Conservation (phyloP, 2,888 invertebrate genomes). For the Crematogaster levior region DNA sequence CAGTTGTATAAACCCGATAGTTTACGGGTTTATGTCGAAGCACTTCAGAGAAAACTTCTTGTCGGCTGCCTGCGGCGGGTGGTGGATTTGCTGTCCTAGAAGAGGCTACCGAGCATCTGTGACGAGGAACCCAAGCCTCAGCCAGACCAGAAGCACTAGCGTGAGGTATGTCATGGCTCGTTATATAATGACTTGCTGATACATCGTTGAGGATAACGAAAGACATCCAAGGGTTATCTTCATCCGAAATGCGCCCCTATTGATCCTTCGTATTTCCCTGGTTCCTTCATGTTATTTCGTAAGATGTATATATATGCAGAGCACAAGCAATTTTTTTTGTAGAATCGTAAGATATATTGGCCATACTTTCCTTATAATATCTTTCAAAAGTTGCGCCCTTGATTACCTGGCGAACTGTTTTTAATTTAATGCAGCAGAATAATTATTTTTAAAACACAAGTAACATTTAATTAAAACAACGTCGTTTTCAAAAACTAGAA, state of each 20-base stretch:
- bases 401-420: background rate
- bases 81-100: slow-evolving; percentile 81
- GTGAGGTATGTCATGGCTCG: slow-evolving; percentile 76
- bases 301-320: background rate
- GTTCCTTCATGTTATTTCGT: background rate
- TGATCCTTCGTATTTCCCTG: background rate
- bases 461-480: background rate
- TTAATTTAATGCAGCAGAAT: background rate
- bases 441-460: slow-evolving; percentile 3
- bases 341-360: background rate
- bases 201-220: background rate
- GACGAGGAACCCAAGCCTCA: slow-evolving; percentile 83
- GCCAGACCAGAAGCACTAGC: slow-evolving; percentile 85
- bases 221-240: too few relatives aligned
- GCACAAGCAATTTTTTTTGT: background rate
- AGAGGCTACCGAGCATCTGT: slow-evolving; percentile 79
- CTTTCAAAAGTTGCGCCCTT: background rate
- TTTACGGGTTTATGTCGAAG: slow-evolving; percentile 92
- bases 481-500: background rate
- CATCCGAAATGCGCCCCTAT: background rate
- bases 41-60: slow-evolving; percentile 89
- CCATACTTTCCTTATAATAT: slow-evolving; percentile 1
- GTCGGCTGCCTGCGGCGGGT: slow-evolving; percentile 86
- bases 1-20: slow-evolving; percentile 91
- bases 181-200: background rate